A percentile compares a stretch with the other conserved stretches of the same genome.
Conservation (phyloP, 2,113 vertebrate genomes). For the Picathartes gymnocephalus region DNA sequence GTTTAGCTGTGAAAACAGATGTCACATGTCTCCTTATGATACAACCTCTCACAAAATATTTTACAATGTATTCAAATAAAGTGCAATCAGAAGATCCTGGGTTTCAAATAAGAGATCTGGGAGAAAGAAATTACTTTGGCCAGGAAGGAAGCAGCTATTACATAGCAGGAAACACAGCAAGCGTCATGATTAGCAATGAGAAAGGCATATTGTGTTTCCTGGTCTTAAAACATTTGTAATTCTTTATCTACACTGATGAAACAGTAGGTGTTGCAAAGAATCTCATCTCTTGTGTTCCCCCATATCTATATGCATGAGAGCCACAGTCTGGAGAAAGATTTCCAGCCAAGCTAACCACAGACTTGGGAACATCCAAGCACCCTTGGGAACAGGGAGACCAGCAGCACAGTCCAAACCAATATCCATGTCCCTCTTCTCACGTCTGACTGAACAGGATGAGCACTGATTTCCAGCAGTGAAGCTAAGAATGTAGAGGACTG, state of each 20-base stretch:
- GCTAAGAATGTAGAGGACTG: background rate
- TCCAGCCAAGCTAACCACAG: background rate
- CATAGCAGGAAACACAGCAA: background rate
- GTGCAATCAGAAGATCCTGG: background rate
- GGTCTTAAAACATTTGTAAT: background rate
- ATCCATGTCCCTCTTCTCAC: background rate
- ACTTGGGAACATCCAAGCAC: background rate
- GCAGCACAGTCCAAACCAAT: background rate
- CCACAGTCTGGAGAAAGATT: background rate
- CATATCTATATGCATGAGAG: background rate
- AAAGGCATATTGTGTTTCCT: background rate
- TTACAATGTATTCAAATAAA: background rate
- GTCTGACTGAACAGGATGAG: background rate
- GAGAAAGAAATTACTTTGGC: background rate
- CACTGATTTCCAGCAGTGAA: background rate
- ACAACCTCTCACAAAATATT: background rate
- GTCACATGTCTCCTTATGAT: background rate
- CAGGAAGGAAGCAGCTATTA: background rate
- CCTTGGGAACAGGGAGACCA: background rate
- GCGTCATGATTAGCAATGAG: background rate
- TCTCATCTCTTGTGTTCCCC: background rate
- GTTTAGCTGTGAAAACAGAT: conserved; percentile 25
- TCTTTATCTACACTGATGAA: background rate
- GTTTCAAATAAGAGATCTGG: background rate
- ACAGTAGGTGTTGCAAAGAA: background rate